Conservation (phyloP, 1,140 invertebrate species). For the Aphelinus atriplicis region DNA sequence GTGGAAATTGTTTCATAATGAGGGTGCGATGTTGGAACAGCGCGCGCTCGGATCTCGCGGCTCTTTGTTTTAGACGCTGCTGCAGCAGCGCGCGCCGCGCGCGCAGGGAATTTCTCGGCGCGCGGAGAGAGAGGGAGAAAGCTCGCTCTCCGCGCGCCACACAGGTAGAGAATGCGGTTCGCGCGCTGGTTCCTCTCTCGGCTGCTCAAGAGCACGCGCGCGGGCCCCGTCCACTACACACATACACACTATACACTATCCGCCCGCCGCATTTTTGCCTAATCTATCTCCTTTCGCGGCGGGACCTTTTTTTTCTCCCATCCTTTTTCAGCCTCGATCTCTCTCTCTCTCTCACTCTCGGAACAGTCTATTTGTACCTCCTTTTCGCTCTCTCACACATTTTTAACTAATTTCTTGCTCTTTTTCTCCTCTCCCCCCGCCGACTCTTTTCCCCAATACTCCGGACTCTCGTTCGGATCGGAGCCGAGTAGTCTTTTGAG, state of each 20-base stretch:
- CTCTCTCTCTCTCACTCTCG: conserved; percentile 13
- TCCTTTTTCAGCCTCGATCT: neutral
- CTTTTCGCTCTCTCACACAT: conserved; percentile 32
- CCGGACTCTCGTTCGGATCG: too few relatives aligned
- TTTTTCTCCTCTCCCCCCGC: neutral
- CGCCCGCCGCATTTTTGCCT: conserved; percentile 29
- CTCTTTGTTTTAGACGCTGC: conserved; percentile 56
- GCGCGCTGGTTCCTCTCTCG: conserved; percentile 50
- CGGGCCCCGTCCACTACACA: conserved; percentile 21
- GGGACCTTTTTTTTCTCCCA: conserved; percentile 16
- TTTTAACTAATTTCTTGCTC: conserved; percentile 33
- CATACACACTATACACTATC: neutral
- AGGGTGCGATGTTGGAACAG: conserved; percentile 55
- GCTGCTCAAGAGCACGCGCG: neutral
- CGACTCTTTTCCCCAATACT: neutral
- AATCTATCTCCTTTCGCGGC: conserved; percentile 21
- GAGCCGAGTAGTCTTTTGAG: conserved; percentile 21
- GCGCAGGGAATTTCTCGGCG: conserved; percentile 4
- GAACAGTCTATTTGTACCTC: conserved; percentile 30
- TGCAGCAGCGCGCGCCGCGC: neutral
- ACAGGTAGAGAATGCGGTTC: conserved; percentile 62
- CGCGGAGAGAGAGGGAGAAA: neutral
- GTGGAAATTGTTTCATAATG: conserved; percentile 60
- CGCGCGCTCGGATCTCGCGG: conserved; percentile 51
- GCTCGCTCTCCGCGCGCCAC: conserved; percentile 53